A percentile compares a stretch with the other conserved stretches of the same genome.
Conservation (phyloP, 2,888 invertebrate genomes). For the Mystacides longicornis region DNA sequence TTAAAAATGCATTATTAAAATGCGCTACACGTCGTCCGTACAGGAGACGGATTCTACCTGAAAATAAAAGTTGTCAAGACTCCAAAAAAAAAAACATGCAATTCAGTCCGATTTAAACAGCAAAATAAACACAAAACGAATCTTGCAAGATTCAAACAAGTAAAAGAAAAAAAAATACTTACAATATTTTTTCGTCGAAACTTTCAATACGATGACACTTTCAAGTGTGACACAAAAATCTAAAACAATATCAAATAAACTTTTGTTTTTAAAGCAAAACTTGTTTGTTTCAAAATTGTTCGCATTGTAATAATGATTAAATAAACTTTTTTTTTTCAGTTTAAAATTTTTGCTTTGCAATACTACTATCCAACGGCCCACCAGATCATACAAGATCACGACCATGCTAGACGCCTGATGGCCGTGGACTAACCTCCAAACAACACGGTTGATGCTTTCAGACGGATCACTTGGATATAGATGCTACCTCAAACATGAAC, state of each 20-base stretch:
- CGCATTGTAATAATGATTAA: too few species aligned
- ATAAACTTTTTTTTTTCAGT: too few species aligned
- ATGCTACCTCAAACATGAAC: background rate
- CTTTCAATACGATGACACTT: background rate
- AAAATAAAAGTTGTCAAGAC: too few species aligned
- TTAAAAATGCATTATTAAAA: too few species aligned
- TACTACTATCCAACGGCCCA: background rate
- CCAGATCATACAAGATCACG: background rate
- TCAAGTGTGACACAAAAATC: too few species aligned
- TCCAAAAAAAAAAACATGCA: background rate
- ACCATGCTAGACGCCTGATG: background rate
- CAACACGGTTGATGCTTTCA: background rate
- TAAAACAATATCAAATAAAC: too few species aligned
- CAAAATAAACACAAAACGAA: background rate
- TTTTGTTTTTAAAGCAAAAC: too few species aligned
- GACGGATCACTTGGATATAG: background rate
- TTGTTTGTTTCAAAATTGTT: too few species aligned
- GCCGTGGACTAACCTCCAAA: constrained; percentile 1
- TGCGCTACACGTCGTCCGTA: background rate
- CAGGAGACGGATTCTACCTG: background rate
- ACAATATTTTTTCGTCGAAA: background rate
- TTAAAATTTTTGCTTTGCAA: too few species aligned
- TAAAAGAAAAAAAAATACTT: background rate
- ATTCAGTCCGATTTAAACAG: background rate
- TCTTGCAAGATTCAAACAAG: background rate